These are phyloP conservation scores for Shargacucullia verbasci DNA, from an alignment of 2,888 invertebrate genomes.

Conservation along the genomic window DNA sequence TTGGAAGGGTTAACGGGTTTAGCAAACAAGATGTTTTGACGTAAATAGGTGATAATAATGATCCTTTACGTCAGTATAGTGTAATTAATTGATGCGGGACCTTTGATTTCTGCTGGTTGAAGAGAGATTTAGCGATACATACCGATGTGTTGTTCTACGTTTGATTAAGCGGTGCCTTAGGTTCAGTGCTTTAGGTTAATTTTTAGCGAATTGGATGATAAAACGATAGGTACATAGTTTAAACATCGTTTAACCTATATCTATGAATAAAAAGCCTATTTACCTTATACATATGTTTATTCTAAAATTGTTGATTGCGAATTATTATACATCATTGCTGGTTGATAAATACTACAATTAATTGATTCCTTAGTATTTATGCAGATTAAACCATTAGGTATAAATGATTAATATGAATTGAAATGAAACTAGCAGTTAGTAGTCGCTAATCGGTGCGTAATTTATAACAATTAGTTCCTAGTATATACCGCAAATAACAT, in stretches of 20 bases:
- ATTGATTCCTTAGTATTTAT: constrained; percentile 32
- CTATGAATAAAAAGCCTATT: no score
- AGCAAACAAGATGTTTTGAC: constrained; percentile 38
- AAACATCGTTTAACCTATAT: no score
- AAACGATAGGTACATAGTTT: no score
- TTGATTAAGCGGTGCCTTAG: no score
- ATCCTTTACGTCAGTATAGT: constrained; percentile 1
- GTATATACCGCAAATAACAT: background rate
- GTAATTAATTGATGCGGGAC: background rate
- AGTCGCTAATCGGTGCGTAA: constrained; percentile 28
- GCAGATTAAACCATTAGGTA: constrained; percentile 29
- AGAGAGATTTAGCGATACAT: no score
- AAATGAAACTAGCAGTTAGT: constrained; percentile 14
- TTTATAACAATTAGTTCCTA: constrained; percentile 25
- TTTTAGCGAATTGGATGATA: no score
- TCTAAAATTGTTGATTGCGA: no score
- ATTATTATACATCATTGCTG: constrained; percentile 7
- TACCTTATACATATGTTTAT: no score
- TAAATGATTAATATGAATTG: constrained; percentile 33
- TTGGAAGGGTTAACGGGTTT: constrained; percentile 68
- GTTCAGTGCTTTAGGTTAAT: no score
- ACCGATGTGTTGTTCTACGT: no score
- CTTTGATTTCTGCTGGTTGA: no score
- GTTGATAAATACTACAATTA: constrained; percentile 17
- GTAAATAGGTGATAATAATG: constrained; percentile 33